phyloP scores from a whole-genome alignment of 1,140 invertebrate genomes.

The Anastatus disparis region DNA sequence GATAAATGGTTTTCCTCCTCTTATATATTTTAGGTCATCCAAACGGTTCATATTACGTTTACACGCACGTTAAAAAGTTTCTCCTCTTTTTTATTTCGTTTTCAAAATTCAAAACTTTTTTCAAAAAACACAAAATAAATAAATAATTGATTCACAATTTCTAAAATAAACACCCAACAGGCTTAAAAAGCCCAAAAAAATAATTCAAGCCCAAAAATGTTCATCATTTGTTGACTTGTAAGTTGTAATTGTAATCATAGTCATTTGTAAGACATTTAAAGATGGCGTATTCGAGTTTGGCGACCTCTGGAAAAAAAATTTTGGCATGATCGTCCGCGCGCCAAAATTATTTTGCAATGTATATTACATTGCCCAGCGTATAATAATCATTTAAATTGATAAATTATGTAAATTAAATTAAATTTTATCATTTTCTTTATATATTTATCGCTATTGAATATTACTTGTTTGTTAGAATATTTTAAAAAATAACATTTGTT shows the following conservation, averaged over 20 bases:
- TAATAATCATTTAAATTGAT: no score
- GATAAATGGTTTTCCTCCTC: slow-evolving; percentile 60
- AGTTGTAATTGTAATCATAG: background rate
- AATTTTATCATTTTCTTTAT: no score
- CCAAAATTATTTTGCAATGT: background rate
- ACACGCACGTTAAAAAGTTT: background rate
- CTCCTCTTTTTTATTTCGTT: background rate
- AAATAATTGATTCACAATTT: background rate
- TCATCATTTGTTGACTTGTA: no score
- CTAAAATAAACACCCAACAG: background rate
- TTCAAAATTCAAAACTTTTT: background rate
- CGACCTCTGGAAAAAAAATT: background rate
- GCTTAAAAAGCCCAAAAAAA: background rate
- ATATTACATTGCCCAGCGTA: background rate
- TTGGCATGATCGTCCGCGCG: slow-evolving; percentile 20
- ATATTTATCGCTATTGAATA: no score
- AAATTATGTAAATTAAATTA: no score
- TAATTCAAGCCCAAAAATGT: background rate
- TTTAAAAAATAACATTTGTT: no score
- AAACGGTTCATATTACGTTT: slow-evolving; percentile 60
- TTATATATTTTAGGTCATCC: slow-evolving; percentile 57
- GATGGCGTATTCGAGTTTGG: slow-evolving; percentile 8
- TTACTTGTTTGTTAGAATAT: no score
- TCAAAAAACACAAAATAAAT: background rate
- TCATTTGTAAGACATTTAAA: slow-evolving; percentile 28